Conservation (phyloP, 2,888 invertebrate genomes). For the Biston stratarius region DNA sequence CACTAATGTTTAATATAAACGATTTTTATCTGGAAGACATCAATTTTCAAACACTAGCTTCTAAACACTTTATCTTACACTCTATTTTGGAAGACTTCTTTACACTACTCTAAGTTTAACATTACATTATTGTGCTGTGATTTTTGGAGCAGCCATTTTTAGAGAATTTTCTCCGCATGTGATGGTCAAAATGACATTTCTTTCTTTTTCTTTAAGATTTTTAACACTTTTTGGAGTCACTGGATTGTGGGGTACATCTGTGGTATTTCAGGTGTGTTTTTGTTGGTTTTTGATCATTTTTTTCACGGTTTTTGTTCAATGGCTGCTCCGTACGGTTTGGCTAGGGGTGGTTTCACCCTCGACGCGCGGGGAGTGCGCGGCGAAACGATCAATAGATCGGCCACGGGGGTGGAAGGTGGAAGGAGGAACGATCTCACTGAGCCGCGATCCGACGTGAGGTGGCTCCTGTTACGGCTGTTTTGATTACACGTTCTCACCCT, state of each 20-base stretch:
- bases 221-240: slow-evolving; percentile 40
- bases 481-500: slow-evolving; percentile 10
- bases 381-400: slow-evolving; percentile 70
- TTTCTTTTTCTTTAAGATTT: slow-evolving; percentile 46
- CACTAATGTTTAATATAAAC: slow-evolving; percentile 42
- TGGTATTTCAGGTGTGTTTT: slow-evolving; percentile 49
- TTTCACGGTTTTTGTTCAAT: slow-evolving; percentile 61
- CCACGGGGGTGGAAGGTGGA: slow-evolving; percentile 45
- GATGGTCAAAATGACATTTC: slow-evolving; percentile 42
- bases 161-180: slow-evolving; percentile 38
- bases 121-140: slow-evolving; percentile 63
- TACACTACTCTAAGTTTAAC: slow-evolving; percentile 64
- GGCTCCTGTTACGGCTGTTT: slow-evolving; percentile 21
- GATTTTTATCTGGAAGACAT: slow-evolving; percentile 56
- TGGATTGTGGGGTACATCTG: slow-evolving; percentile 37
- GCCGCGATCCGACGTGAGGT: slow-evolving; percentile 32
- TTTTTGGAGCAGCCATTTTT: slow-evolving; percentile 70
- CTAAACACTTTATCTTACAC: slow-evolving; percentile 41
- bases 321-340: slow-evolving; percentile 65
- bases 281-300: slow-evolving; percentile 65
- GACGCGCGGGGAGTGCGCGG: slow-evolving; percentile 73
- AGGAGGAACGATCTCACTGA: slow-evolving; percentile 45
- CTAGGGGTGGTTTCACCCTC: slow-evolving; percentile 54
- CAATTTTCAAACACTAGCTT: slow-evolving; percentile 45
- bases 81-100: slow-evolving; percentile 81